Evolutionary conservation across 2,888 invertebrate species (phyloP).

Genomic region (Eupithecia pulchellata): DNA sequence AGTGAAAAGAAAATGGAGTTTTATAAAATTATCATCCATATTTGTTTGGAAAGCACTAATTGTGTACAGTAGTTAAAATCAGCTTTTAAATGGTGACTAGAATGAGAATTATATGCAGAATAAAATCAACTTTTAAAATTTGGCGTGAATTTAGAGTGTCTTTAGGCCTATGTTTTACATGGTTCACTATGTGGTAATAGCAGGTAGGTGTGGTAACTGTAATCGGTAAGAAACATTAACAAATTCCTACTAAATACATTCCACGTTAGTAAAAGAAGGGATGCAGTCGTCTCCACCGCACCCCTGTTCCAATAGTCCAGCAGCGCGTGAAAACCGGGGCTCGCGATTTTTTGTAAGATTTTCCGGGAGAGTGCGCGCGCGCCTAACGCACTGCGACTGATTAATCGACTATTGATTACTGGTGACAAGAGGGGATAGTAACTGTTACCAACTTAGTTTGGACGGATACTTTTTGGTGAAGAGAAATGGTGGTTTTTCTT

Average conservation of each 20-base stretch:
- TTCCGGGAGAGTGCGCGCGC: constrained; percentile 78
- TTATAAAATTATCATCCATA: neutral
- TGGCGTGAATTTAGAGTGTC: too few relatives aligned
- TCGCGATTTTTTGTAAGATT: constrained; percentile 84
- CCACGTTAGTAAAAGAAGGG: neutral
- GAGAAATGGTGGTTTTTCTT: neutral
- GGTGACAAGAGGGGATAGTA: constrained; percentile 60
- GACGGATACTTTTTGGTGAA: neutral
- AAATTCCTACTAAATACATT: neutral
- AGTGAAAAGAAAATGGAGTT: neutral
- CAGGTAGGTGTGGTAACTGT: too few relatives aligned
- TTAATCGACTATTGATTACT: constrained; percentile 84
- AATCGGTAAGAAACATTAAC: too few relatives aligned
- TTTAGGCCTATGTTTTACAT: too few relatives aligned
- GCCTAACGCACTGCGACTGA: constrained; percentile 73
- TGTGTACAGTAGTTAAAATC: neutral
- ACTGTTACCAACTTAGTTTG: constrained; percentile 23
- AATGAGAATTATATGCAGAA: neutral
- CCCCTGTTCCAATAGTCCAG: constrained; percentile 49
- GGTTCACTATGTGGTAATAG: too few relatives aligned
- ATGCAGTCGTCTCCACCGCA: constrained; percentile 19
- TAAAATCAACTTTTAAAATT: too few relatives aligned
- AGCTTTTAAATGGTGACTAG: neutral
- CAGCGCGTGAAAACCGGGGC: constrained; percentile 68
- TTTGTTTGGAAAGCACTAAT: neutral